Base-by-base conservation (phyloP, 1,140 invertebrate species). In the Drosophila santomea region DNA sequence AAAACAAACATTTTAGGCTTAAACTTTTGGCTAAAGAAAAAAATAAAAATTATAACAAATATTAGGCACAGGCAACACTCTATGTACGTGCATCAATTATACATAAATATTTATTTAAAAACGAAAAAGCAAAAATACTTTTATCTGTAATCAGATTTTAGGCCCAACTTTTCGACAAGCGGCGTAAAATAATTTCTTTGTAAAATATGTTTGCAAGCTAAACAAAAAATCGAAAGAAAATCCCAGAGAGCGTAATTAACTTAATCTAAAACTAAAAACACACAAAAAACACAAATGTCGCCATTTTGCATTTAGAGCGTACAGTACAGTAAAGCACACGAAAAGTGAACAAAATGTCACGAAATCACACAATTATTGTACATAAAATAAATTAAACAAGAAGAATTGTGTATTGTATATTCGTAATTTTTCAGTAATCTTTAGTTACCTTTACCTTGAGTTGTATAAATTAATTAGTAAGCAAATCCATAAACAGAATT, bases 251-350 rank as follows among this genome's bases (percentile, higher is more conserved):
- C 77, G 59, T 73, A 74, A 78, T 50, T 66, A 74, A 76, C 66
- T 71, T 71, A 71, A 71, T 58, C 66, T 71, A 71, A 78, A 81
- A 43, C 32, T 88, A 80, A 55, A 80, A 79, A 78, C 64, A 80
- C 64, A 79, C 20, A 2, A 20, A 20, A 20, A 20, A 20, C 20
- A 20, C 20, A 20, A 20, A 90, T 90, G 86, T 90, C 86, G 86
- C 86, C 86, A 90, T 90, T 90, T 90, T 90, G 86, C 86, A 91
- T 90, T 90, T 90, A 90, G 68, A 85, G 71, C 81, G 86, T 86
- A 80, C 64, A 71, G 39, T 44, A 28, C 47, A 79, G 61, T 55
- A 73, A 74, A 78, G 41, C 58, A 78, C 63, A 72, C 54, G 38
- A 52, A 14, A 25, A 64, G 58, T 61, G 4, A 1, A n/a, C 14